phyloP scores from a whole-genome alignment of 2,888 invertebrate genomes.

The Mythimna vitellina region DNA sequence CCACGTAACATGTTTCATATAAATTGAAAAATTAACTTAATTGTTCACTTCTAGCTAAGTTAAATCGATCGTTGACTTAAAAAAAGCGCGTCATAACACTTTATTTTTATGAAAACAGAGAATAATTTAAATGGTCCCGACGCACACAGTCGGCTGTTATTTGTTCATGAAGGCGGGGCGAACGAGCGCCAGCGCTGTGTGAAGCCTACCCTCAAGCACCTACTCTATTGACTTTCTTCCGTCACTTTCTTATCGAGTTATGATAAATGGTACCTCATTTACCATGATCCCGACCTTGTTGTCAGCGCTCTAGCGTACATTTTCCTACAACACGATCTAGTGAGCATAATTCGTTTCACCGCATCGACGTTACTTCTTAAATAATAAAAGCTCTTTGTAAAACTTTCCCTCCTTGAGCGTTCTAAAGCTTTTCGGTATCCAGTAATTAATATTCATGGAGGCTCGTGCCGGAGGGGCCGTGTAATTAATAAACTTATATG shows the following conservation, averaged over 20 bases:
- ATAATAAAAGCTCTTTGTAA: constrained; percentile 91
- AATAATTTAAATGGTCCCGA: constrained; percentile 70
- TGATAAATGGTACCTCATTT: constrained; percentile 80
- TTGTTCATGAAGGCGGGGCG: constrained; percentile 83
- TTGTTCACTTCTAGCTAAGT: constrained; percentile 48
- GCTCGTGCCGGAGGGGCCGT: constrained; percentile 88
- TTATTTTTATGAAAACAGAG: constrained; percentile 66
- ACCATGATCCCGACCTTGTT: constrained; percentile 71
- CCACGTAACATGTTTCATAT: constrained; percentile 40
- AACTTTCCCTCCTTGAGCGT: constrained; percentile 90
- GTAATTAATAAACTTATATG: constrained; percentile 91
- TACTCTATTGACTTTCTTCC: constrained; percentile 90
- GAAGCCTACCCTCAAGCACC: constrained; percentile 87
- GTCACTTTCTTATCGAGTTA: constrained; percentile 89
- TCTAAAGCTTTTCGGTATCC: constrained; percentile 90
- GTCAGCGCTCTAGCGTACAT: constrained; percentile 64
- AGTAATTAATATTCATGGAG: constrained; percentile 91
- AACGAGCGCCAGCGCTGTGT: constrained; percentile 74
- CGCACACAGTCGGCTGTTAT: constrained; percentile 71
- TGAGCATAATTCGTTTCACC: constrained; percentile 87
- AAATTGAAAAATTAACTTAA: constrained; percentile 57
- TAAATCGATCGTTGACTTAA: constrained; percentile 61
- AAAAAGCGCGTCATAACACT: constrained; percentile 67
- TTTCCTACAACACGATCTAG: constrained; percentile 64
- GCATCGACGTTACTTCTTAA: constrained; percentile 88